Percentiles rank a stretch among this genome's conserved stretches.
These are phyloP conservation scores for Dioctria linearis DNA, from an alignment of 2,888 invertebrate genomes.

Conservation along the genomic window DNA sequence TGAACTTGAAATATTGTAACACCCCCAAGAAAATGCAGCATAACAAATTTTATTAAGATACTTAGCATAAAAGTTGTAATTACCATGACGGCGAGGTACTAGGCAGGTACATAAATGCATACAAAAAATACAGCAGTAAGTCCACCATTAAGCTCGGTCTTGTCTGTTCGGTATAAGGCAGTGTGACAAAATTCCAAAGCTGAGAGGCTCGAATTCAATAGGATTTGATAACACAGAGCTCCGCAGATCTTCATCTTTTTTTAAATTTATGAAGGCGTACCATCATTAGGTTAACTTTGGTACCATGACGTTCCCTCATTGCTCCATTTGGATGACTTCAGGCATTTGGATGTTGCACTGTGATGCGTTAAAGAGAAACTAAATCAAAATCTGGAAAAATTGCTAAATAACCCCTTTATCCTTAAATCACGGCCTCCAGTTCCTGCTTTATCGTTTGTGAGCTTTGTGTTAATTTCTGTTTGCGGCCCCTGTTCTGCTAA, in stretches of 20 bases:
- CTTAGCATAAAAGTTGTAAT: background rate
- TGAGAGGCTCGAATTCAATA: background rate
- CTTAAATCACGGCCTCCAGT: slow-evolving; percentile 11
- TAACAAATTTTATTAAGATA: slow-evolving; percentile 17
- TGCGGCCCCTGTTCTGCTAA: slow-evolving; percentile 4
- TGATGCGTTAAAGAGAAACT: background rate
- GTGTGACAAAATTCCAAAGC: background rate
- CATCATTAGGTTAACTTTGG: no score
- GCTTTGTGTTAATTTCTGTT: slow-evolving; percentile 29
- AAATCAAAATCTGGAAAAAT: background rate
- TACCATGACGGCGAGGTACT: background rate
- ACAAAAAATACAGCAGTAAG: background rate
- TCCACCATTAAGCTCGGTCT: background rate
- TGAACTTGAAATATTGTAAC: background rate
- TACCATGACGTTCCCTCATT: slow-evolving; percentile 21
- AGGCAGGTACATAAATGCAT: background rate
- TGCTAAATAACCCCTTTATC: background rate
- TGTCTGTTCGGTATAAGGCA: no score
- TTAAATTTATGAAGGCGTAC: slow-evolving; percentile 11
- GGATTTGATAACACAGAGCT: background rate
- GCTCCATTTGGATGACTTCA: slow-evolving; percentile 3
- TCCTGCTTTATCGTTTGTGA: slow-evolving; percentile 16
- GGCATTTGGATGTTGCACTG: background rate
- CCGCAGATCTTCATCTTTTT: background rate
- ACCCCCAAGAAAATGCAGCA: slow-evolving; percentile 1